phyloP scores from a whole-genome alignment of 2,888 invertebrate genomes.

The Chymomyza procnemis region DNA sequence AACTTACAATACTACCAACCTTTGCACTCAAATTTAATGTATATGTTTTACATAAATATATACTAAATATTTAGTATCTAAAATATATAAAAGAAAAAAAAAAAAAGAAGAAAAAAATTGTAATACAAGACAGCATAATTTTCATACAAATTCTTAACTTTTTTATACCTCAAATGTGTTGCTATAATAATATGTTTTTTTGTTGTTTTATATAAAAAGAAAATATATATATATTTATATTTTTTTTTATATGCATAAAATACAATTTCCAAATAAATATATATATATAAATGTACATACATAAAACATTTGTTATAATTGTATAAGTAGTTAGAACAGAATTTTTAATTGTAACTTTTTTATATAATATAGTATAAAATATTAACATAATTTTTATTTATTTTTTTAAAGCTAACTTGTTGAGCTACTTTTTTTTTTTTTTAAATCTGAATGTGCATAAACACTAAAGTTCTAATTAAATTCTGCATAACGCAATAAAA shows the following conservation, averaged over 20 bases:
- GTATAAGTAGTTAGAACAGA: constrained; percentile 50
- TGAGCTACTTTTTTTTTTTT: constrained; percentile 37
- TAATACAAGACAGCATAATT: background rate
- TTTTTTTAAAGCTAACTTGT: constrained; percentile 53
- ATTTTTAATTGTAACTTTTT: constrained; percentile 54
- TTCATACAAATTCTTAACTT: constrained; percentile 6
- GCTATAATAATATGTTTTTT: constrained; percentile 28
- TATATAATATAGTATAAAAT: no score
- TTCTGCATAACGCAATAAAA: background rate
- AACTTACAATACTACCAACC: background rate
- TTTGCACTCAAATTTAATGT: background rate
- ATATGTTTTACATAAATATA: background rate
- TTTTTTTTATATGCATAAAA: constrained; percentile 30
- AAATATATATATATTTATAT: no score
- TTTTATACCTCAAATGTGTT: constrained; percentile 55
- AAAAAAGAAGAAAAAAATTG: background rate
- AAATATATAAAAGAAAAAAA: background rate
- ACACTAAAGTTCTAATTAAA: background rate
- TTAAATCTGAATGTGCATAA: constrained; percentile 57
- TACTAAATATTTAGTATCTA: background rate
- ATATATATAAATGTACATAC: background rate
- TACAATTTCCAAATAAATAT: background rate
- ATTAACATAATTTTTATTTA: no score
- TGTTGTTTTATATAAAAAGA: no score
- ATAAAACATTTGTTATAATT: constrained; percentile 12